These are phyloP conservation scores for Ageneiosus marmoratus DNA, from an alignment of 2,113 vertebrate species.

Conservation along the genomic window DNA sequence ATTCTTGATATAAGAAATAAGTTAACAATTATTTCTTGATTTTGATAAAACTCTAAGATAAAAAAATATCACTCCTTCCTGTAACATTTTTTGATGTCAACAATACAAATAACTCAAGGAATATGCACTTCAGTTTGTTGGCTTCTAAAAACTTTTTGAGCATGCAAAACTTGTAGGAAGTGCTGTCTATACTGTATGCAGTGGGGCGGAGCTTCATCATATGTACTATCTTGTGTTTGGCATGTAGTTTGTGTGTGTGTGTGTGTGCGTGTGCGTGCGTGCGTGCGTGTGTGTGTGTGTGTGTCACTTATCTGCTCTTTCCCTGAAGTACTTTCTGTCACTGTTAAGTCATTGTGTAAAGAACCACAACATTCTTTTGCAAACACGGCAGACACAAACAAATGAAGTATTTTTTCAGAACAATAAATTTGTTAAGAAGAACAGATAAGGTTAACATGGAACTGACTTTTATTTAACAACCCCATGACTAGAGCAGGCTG, in stretches of 20 bases:
- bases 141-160: background rate
- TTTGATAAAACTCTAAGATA: no score
- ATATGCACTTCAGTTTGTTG: background rate
- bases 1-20: no score
- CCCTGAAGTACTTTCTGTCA: background rate
- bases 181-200: background rate
- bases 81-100: no score
- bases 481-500: background rate
- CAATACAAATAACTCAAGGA: no score
- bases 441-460: background rate
- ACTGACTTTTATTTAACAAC: background rate
- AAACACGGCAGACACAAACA: background rate
- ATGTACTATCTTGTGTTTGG: background rate
- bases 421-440: background rate
- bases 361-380: background rate
- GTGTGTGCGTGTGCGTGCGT: no score
- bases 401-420: background rate
- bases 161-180: background rate
- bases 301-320: constrained; percentile 1
- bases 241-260: background rate
- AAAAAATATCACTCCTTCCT: no score
- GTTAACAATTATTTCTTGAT: no score
- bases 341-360: background rate
- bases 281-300: no score
- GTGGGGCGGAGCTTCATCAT: background rate